A percentile compares a stretch with the other conserved stretches of the same genome.
phyloP scores from a whole-genome alignment of 2,888 invertebrate species.

The Eristalis intricaria region DNA sequence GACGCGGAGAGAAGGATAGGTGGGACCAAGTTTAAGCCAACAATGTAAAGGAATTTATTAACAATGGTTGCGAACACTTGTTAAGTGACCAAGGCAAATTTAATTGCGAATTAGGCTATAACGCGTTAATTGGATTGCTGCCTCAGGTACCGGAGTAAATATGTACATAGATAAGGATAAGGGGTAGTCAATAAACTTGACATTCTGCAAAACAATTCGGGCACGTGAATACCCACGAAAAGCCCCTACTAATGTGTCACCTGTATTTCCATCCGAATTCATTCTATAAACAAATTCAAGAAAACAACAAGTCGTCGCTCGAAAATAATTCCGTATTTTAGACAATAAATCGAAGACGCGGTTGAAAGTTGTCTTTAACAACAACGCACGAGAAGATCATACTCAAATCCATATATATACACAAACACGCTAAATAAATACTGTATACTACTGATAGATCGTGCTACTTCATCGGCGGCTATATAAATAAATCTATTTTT shows the following conservation, averaged over 20 bases:
- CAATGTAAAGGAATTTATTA: too few relatives aligned
- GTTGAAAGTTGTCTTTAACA: neutral
- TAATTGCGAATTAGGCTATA: too few relatives aligned
- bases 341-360: neutral
- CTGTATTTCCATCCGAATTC: too few relatives aligned
- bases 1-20: too few relatives aligned
- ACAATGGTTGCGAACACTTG: too few relatives aligned
- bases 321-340: neutral
- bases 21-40: too few relatives aligned
- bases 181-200: too few relatives aligned
- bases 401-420: neutral
- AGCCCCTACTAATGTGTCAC: too few relatives aligned
- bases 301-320: neutral
- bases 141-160: neutral
- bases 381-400: neutral
- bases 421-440: neutral
- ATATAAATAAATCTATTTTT: neutral
- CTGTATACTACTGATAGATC: neutral
- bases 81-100: too few relatives aligned
- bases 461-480: neutral
- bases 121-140: too few relatives aligned
- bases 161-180: neutral
- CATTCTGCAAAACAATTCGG: too few relatives aligned
- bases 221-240: too few relatives aligned
- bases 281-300: neutral